phyloP scores from a whole-genome alignment of 2,113 vertebrate species.

The Macaca mulatta region DNA sequence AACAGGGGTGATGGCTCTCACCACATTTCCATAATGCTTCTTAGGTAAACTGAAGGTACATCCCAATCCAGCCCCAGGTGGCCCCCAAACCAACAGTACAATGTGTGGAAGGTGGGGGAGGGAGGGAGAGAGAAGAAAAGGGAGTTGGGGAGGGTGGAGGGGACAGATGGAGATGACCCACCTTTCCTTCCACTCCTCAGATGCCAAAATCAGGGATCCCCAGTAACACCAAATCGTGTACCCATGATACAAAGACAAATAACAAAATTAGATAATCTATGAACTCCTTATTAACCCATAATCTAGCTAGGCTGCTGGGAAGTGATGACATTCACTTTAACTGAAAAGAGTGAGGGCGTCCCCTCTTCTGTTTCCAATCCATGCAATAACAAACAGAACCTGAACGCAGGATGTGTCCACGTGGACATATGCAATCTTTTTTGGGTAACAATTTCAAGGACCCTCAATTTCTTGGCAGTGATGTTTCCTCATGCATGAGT shows the following conservation, averaged over 20 bases:
- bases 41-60: neutral
- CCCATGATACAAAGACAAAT: neutral
- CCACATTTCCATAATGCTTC: neutral
- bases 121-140: rapidly evolving
- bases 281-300: neutral
- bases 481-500: neutral
- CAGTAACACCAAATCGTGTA: neutral
- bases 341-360: too few relatives aligned
- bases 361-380: neutral
- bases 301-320: neutral
- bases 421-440: neutral
- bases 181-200: neutral
- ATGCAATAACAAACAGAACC: neutral
- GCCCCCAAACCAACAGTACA: neutral
- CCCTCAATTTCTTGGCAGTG: neutral
- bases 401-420: neutral
- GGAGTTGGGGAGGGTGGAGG: rapidly evolving
- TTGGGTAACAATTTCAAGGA: neutral
- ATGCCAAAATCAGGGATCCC: neutral
- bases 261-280: neutral
- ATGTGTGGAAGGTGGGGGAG: neutral
- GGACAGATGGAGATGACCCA: neutral
- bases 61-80: neutral
- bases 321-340: neutral
- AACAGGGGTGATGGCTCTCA: neutral